Base-by-base conservation (phyloP, 2,797 vertebrate genomes). In the Poecilia velifera region DNA sequence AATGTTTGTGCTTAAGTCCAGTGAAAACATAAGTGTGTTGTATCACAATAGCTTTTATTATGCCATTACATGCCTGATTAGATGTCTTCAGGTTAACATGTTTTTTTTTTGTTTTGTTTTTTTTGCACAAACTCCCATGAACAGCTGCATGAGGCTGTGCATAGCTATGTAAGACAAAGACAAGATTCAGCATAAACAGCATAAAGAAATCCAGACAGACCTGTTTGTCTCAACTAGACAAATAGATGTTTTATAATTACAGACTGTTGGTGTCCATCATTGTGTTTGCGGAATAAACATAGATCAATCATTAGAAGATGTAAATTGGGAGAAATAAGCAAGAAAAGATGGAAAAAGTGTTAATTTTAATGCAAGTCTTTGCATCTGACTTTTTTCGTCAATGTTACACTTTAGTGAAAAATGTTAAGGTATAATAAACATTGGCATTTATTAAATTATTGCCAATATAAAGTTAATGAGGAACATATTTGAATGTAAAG, bases 381-480 rank as follows among this genome's bases (percentile, higher is more conserved):
- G 57, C 76, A 80, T 92, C 88, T 92, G 88, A 79, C 28, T 66
- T 91, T 82, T 87, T 76, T 90, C 77, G 31, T 31, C 22, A 64
- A 1, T 0, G 31, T 28, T 62, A 12, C 78, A 53, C 4, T 13
- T 5, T 25, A 39, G 10, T 31, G 13, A 68, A 3, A 22, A 43
- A 6, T 41, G 6, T 12, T 43, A 12, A 12, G 9, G 22, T 68
- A 2, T 43, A 68, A 25, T 41, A 25, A 68, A 41, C 31, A 34
- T 64, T 12, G 22, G 1, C 18, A 3, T 39, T 39, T 66, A 2
- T 25, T n/a, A 13, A n/a, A 25, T 43, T 62, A 62, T 62, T 53
- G 22, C 51, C 3, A 8, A 53, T 53, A 25, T 9, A 25, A 53
- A 25, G 22, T 53, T 53, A 62, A 62, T 31, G 13, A 62, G 5